Evolutionary conservation across 2,113 vertebrate genomes (phyloP), one percentile per base, ranked within the genome.

Genomic region (Psilopsiagon aymara): DNA sequence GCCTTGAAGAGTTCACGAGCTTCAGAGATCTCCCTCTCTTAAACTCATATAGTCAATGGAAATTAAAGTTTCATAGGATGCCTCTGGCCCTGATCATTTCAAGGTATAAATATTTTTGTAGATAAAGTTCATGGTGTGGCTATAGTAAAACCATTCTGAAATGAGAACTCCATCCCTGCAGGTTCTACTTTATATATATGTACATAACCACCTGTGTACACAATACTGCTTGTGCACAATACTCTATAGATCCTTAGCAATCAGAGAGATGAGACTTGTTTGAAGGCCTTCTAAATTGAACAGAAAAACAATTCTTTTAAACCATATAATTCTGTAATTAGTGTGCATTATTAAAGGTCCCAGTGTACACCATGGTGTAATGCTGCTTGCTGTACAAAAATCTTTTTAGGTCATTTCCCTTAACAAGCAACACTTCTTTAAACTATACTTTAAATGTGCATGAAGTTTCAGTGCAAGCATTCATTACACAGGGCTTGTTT

Each of bases 401-500:
- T 52, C 41, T 85, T 94, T 81, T 94, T 90, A 95, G 81, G 92
- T 88, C 90, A 95, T 97, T 97, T 97, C 85, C 92, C 87, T 90
- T 95, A 88, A 84, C 95, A 95, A 95, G 77, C 46, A 88, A 96
- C 88, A 82, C 83, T 96, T 91, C 75, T 95, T 95, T 92, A 96
- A 96, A 88, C 49, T 68, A 51, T 49, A 62, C 29, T 94, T 89
- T 67, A 76, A 63, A 82, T 91, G 82, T 69, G 87, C 74, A 57
- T 67, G 49, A 92, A 95, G 46, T 95, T 92, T 97, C 86, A 96
- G 67, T 94, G 91, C 55, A 95, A 88, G 86, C 57, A 88, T 93
- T 92, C 92, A 92, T 97, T 96, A 86, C 82, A 88, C 49, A 80
- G 89, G 79, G 94, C 93, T 93, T 96, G 75, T 90, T 92, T 92